Conservation (phyloP, 2,888 invertebrate species). For the Automeris io region DNA sequence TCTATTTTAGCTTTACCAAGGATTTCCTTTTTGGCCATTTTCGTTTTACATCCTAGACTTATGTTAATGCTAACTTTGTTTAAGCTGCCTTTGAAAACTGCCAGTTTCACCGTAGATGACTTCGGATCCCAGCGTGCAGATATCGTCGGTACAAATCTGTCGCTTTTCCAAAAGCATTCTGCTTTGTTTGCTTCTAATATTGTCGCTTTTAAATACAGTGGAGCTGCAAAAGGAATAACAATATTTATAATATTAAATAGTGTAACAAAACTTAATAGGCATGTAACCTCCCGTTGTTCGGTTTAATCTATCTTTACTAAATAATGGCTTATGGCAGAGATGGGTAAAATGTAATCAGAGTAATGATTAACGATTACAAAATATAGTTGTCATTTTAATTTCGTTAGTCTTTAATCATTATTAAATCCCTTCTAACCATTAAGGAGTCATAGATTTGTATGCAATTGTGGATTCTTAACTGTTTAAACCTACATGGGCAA, state of each 20-base stretch:
- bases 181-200: slow-evolving; percentile 82
- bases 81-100: slow-evolving; percentile 79
- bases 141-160: slow-evolving; percentile 83
- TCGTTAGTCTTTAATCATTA: too few species aligned
- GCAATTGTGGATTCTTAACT: too few species aligned
- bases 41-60: slow-evolving; percentile 80
- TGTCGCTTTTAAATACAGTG: slow-evolving; percentile 86
- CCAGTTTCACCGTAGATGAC: slow-evolving; percentile 78
- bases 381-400: too few species aligned
- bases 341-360: too few species aligned
- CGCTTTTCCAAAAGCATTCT: slow-evolving; percentile 83
- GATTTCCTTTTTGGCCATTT: slow-evolving; percentile 81
- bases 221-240: slow-evolving; percentile 63
- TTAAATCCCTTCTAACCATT: too few species aligned
- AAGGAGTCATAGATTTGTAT: too few species aligned
- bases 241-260: slow-evolving; percentile 1
- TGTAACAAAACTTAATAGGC: neutral
- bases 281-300: too few species aligned
- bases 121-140: slow-evolving; percentile 86
- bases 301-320: too few species aligned
- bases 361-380: too few species aligned
- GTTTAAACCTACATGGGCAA: too few species aligned
- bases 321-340: too few species aligned
- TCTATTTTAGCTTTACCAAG: slow-evolving; percentile 82
- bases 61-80: slow-evolving; percentile 80